Percentiles rank a stretch among this genome's conserved stretches.
These are phyloP conservation scores for Lasius fuliginosus DNA, from an alignment of 2,888 invertebrate species.

Conservation along the genomic window DNA sequence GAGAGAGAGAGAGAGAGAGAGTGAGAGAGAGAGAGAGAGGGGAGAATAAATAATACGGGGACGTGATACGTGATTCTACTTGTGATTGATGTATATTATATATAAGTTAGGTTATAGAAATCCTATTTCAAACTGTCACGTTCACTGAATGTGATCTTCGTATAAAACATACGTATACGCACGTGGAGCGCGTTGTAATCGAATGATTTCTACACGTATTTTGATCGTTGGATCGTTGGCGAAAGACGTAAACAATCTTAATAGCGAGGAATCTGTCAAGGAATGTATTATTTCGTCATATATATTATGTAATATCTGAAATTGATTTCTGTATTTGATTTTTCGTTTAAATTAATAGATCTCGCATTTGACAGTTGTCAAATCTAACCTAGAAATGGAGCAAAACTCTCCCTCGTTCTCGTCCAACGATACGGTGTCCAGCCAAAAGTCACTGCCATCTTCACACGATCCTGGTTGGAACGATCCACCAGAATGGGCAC, in stretches of 20 bases:
- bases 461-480: constrained; percentile 84
- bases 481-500: constrained; percentile 84
- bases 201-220: neutral
- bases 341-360: neutral
- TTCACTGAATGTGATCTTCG: neutral
- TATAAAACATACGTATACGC: neutral
- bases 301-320: neutral
- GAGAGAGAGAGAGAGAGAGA: too few species aligned
- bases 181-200: neutral
- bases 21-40: too few species aligned
- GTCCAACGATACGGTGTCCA: constrained; percentile 71
- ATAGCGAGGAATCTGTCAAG: neutral
- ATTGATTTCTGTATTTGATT: neutral
- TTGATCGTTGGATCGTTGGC: neutral
- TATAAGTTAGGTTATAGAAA: neutral
- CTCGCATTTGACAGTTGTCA: neutral
- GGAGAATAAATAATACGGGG: neutral
- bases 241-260: neutral
- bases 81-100: neutral
- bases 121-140: neutral
- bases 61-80: neutral
- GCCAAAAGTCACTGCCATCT: constrained; percentile 80
- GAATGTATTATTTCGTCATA: neutral
- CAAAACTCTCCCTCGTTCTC: neutral
- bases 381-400: constrained; percentile 20